Conservation (phyloP, 1,140 invertebrate genomes). For the Spodoptera litura region DNA sequence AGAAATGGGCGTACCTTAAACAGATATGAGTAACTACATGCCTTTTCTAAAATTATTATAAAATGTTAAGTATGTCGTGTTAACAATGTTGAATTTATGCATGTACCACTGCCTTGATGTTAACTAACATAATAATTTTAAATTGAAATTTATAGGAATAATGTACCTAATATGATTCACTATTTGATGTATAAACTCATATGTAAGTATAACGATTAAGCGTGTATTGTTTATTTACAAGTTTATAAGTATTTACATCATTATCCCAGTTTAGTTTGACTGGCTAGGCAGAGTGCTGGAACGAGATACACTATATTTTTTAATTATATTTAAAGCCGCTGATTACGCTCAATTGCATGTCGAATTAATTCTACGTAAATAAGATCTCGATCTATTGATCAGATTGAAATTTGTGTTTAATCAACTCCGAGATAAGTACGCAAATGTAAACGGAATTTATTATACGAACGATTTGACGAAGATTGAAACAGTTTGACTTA, state of each 20-base stretch:
- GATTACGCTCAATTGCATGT: slow-evolving; percentile 52
- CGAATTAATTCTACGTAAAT: slow-evolving; percentile 36
- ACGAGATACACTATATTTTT: slow-evolving; percentile 40
- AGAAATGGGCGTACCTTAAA: slow-evolving; percentile 23
- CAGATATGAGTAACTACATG: slow-evolving; percentile 43
- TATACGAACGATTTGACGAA: slow-evolving; percentile 1
- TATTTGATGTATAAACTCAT: slow-evolving; percentile 48
- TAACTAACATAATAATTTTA: slow-evolving; percentile 69
- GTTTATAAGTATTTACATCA: slow-evolving; percentile 35
- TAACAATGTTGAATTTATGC: slow-evolving; percentile 68
- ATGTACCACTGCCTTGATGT: slow-evolving; percentile 80
- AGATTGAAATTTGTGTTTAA: slow-evolving; percentile 26
- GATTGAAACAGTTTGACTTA: neutral
- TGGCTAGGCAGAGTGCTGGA: neutral
- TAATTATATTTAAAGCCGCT: slow-evolving; percentile 51
- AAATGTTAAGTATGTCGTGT: slow-evolving; percentile 59
- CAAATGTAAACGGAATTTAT: slow-evolving; percentile 7
- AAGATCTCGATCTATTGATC: slow-evolving; percentile 12
- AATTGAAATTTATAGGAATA: slow-evolving; percentile 49
- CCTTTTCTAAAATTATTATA: slow-evolving; percentile 59
- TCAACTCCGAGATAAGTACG: slow-evolving; percentile 11
- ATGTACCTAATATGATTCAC: slow-evolving; percentile 42
- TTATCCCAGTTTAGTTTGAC: slow-evolving; percentile 7
- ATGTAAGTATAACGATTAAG: slow-evolving; percentile 45
- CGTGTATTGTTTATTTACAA: slow-evolving; percentile 47